Evolutionary conservation across 2,113 vertebrate genomes (phyloP).

Genomic region (Platysternon megacephalum): DNA sequence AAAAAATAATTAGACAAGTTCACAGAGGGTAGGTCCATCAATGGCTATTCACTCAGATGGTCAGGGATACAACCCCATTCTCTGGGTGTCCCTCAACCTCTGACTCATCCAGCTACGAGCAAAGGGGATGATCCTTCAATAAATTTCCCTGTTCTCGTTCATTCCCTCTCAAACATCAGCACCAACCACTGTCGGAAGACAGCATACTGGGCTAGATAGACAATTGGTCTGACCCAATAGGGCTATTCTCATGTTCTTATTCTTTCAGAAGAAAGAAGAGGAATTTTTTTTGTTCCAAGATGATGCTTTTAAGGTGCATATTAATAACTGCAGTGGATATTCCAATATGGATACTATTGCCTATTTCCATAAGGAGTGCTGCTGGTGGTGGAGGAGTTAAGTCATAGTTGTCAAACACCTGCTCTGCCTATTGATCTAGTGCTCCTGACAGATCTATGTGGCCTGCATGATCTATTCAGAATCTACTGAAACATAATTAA

Average conservation of each 20-base stretch:
- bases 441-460: background rate
- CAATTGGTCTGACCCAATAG: no score
- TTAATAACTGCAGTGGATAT: background rate
- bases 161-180: no score
- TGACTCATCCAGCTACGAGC: no score
- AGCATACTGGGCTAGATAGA: no score
- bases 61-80: no score
- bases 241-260: background rate
- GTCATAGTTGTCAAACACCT: background rate
- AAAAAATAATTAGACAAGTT: no score
- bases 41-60: no score
- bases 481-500: background rate
- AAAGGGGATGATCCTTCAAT: no score
- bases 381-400: background rate
- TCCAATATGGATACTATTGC: background rate
- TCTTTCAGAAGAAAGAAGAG: fast-evolving
- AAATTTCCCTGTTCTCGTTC: no score
- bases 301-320: background rate
- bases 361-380: background rate
- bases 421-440: background rate
- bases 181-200: no score
- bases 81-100: no score
- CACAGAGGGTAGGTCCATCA: no score
- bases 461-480: background rate
- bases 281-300: background rate